phyloP scores from a whole-genome alignment of 2,113 vertebrate species.

The Trichomycterus rosablanca region DNA sequence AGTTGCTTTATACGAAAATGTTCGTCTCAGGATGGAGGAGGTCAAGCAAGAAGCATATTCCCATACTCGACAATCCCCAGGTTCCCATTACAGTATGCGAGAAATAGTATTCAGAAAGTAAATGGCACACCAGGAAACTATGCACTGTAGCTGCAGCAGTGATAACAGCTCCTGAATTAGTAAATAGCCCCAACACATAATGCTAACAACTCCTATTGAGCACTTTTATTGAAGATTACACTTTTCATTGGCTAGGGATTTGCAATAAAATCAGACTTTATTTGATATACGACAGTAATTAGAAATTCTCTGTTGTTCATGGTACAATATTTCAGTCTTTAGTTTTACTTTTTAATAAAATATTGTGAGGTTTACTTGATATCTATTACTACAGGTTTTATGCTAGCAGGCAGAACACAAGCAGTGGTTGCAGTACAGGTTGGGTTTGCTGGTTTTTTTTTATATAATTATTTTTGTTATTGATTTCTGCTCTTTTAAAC shows the following conservation, averaged over 20 bases:
- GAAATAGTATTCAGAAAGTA: slow-evolving; percentile 13
- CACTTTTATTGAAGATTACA: slow-evolving; percentile 23
- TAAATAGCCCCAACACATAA: slow-evolving; percentile 14
- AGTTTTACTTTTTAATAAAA: not conserved
- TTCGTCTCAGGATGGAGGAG: too few relatives aligned
- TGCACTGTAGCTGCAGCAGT: slow-evolving; percentile 18
- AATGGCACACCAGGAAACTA: slow-evolving; percentile 4
- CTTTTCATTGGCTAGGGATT: too few relatives aligned
- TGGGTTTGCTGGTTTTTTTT: too few relatives aligned
- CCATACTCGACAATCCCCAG: not conserved
- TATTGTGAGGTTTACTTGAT: not conserved
- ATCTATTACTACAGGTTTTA: too few relatives aligned
- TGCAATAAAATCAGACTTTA: slow-evolving; percentile 7
- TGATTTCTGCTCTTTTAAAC: too few relatives aligned
- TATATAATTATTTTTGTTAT: too few relatives aligned
- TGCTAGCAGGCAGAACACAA: too few relatives aligned
- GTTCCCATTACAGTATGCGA: not conserved
- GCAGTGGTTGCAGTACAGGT: too few relatives aligned
- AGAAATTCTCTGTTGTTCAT: slow-evolving; percentile 14
- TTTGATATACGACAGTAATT: slow-evolving; percentile 12
- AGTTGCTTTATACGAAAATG: not conserved
- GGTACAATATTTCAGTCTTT: not conserved
- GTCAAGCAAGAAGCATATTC: slow-evolving; percentile 4
- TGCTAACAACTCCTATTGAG: slow-evolving; percentile 12
- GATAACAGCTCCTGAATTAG: slow-evolving; percentile 20